Conservation (phyloP, 2,888 invertebrate species). For the Drosophila conformis region DNA sequence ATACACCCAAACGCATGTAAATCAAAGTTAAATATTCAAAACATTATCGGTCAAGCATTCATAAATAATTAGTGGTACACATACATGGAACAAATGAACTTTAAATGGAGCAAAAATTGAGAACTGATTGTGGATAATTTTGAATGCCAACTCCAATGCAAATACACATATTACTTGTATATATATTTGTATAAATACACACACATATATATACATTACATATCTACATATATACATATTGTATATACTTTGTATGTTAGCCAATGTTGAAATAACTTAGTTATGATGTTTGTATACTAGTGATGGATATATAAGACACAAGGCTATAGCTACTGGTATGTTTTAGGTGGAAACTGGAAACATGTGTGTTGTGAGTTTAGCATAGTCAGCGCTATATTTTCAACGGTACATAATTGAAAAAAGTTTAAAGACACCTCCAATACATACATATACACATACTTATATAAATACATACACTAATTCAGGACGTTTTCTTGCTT, state of each 20-base stretch:
- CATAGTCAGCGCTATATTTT: not conserved
- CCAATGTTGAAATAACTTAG: not conserved
- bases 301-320: not conserved
- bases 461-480: not conserved
- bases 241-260: not conserved
- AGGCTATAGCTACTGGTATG: not conserved
- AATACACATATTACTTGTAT: conserved; percentile 2
- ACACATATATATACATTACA: not conserved
- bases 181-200: not conserved
- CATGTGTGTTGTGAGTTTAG: not conserved
- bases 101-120: not conserved
- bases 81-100: conserved; percentile 6
- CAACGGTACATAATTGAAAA: not conserved
- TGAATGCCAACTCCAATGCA: not conserved
- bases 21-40: conserved; percentile 8
- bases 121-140: conserved; percentile 1
- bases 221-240: not conserved
- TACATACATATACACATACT: conserved; percentile 19
- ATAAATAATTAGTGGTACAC: conserved; percentile 11
- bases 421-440: not conserved
- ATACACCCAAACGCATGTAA: conserved; percentile 45
- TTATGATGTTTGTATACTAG: not conserved
- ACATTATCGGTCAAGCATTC: conserved; percentile 41
- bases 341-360: not conserved
- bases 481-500: not conserved